Percentiles rank a stretch among this genome's conserved stretches.
These are phyloP conservation scores for Noctua comes DNA, from an alignment of 2,888 invertebrate genomes.

Conservation along the genomic window DNA sequence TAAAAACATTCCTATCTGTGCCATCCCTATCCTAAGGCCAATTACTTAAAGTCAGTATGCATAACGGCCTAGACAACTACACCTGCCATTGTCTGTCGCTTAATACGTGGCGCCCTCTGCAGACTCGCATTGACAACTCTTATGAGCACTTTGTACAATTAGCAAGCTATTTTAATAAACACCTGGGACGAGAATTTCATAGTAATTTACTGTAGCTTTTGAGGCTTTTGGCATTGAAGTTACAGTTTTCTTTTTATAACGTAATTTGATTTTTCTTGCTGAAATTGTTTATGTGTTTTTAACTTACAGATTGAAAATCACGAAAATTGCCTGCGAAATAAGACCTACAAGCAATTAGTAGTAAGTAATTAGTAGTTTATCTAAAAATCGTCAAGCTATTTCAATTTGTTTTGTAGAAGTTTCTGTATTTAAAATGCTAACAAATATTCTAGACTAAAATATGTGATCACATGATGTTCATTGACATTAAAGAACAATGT, in stretches of 20 bases:
- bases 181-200: slow-evolving; percentile 30
- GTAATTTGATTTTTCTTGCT: not conserved
- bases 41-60: slow-evolving; percentile 88
- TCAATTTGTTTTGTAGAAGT: not conserved
- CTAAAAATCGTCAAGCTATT: not conserved
- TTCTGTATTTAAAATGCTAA: not conserved
- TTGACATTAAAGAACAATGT: slow-evolving; percentile 26
- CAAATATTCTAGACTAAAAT: too few relatives aligned
- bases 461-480: slow-evolving; percentile 15
- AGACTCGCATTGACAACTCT: slow-evolving; percentile 49
- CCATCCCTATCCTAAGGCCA: slow-evolving; percentile 84
- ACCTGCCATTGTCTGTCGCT: slow-evolving; percentile 86
- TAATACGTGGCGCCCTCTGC: slow-evolving; percentile 79
- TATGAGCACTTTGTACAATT: slow-evolving; percentile 72
- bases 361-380: too few relatives aligned
- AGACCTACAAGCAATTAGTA: not conserved
- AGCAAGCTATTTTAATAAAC: slow-evolving; percentile 74
- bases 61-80: slow-evolving; percentile 78
- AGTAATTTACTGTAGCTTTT: slow-evolving; percentile 38
- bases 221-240: slow-evolving; percentile 8
- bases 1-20: slow-evolving; percentile 1
- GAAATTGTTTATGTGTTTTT: not conserved
- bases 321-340: not conserved
- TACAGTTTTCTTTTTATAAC: not conserved
- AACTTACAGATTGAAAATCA: not conserved